Evolutionary conservation across 2,797 vertebrate species (phyloP).

Genomic region (Bovichtus diacanthus): DNA sequence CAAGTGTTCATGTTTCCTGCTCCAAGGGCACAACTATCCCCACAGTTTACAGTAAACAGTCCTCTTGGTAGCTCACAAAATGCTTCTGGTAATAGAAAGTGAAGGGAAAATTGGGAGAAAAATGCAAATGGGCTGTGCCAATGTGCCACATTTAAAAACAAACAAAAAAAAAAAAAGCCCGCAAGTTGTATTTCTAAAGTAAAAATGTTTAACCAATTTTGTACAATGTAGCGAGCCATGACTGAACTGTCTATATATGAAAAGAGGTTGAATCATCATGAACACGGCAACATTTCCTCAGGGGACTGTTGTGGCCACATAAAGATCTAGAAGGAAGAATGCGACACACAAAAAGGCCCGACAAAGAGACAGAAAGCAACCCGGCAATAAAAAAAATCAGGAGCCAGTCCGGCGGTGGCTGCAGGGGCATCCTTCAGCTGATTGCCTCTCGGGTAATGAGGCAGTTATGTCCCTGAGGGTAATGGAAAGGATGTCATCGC

Average conservation of each 20-base stretch:
- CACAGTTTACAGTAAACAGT: slow-evolving; percentile 1
- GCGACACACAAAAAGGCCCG: neutral
- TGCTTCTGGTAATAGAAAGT: neutral
- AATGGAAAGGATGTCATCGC: slow-evolving; percentile 69
- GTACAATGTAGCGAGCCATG: neutral
- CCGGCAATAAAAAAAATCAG: slow-evolving; percentile 16
- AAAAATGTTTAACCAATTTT: neutral
- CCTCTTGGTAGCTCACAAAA: neutral
- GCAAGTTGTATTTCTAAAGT: neutral
- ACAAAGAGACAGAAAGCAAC: slow-evolving; percentile 7
- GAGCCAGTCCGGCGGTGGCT: slow-evolving; percentile 17
- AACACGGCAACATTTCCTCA: neutral
- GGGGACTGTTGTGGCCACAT: neutral
- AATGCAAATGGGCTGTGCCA: slow-evolving; percentile 5
- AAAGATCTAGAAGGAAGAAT: slow-evolving; percentile 1
- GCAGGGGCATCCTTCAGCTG: slow-evolving; percentile 58
- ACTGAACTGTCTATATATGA: neutral
- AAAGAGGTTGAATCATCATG: slow-evolving; percentile 3
- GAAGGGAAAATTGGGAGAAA: neutral
- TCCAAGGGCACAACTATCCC: neutral
- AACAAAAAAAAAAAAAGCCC: neutral
- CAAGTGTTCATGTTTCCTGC: neutral
- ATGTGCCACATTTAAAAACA: neutral
- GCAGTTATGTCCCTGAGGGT: slow-evolving; percentile 68
- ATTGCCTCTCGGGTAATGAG: slow-evolving; percentile 69